phyloP scores from a whole-genome alignment of 2,888 invertebrate genomes.

The Apamea epomidion region DNA sequence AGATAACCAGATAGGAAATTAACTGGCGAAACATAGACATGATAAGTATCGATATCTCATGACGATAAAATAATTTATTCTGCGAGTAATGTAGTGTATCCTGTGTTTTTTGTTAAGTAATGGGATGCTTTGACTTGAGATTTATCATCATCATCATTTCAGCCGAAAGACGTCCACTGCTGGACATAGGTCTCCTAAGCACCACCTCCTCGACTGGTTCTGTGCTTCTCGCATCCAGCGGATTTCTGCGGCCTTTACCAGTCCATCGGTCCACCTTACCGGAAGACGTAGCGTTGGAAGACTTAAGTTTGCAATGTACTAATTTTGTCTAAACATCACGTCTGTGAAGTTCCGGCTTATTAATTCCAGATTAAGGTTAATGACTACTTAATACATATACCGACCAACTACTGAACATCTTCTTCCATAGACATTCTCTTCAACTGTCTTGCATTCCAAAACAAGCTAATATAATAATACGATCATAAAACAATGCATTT shows the following conservation, averaged over 20 bases:
- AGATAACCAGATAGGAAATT: background rate
- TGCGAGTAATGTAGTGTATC: background rate
- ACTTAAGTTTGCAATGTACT: background rate
- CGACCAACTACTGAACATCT: background rate
- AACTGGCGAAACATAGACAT: background rate
- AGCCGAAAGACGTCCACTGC: background rate
- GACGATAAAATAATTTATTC: background rate
- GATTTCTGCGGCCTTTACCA: background rate
- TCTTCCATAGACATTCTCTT: too few species aligned
- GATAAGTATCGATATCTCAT: background rate
- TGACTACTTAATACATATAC: background rate
- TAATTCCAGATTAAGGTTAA: background rate
- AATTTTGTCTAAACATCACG: background rate
- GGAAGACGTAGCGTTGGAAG: background rate
- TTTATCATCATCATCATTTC: too few species aligned
- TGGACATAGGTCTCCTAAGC: too few species aligned
- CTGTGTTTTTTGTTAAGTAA: background rate
- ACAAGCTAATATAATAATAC: constrained; percentile 6
- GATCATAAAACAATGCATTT: constrained; percentile 25
- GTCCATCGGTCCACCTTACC: background rate
- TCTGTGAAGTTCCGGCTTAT: background rate
- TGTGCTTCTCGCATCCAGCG: background rate
- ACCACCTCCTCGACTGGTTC: background rate
- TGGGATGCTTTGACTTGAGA: background rate
- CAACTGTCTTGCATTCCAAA: background rate